These are phyloP conservation scores for Tenthredo scrophulariae DNA, from an alignment of 2,888 invertebrate species.

Conservation along the genomic window DNA sequence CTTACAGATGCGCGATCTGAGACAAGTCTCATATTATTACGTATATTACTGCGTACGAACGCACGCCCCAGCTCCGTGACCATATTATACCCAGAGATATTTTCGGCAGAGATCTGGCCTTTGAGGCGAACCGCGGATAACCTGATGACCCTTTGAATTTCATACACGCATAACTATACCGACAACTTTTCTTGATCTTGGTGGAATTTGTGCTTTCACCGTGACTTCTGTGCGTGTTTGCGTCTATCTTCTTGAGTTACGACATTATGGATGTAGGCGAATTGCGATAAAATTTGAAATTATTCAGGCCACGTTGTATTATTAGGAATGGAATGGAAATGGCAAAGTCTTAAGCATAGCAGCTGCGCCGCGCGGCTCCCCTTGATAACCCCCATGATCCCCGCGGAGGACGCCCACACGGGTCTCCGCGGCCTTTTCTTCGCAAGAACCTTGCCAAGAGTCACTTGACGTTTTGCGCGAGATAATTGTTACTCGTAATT, in stretches of 20 bases:
- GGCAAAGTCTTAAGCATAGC: constrained; percentile 16
- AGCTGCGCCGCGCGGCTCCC: constrained; percentile 11
- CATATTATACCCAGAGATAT: not conserved
- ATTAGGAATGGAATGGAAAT: not conserved
- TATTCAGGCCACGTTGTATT: not conserved
- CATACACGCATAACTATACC: constrained; percentile 52
- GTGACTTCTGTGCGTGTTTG: not conserved
- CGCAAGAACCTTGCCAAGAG: constrained; percentile 42
- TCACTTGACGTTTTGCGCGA: constrained; percentile 66
- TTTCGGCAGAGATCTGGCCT: constrained; percentile 43
- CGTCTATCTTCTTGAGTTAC: not conserved
- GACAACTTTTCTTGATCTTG: not conserved
- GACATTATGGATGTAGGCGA: not conserved
- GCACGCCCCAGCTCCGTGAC: constrained; percentile 9
- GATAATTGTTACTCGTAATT: constrained; percentile 72
- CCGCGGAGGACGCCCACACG: not conserved
- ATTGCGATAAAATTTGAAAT: not conserved
- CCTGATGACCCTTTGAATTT: constrained; percentile 60
- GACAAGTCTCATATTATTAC: not conserved
- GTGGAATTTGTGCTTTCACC: not conserved
- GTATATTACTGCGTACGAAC: not conserved
- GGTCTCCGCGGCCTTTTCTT: constrained; percentile 10
- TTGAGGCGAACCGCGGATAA: constrained; percentile 59
- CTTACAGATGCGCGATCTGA: not conserved
- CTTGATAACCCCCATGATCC: constrained; percentile 16